Percentiles rank a stretch among this genome's conserved stretches.
Conservation (phyloP, 1,140 invertebrate genomes). For the Gonioctena quinquepunctata region DNA sequence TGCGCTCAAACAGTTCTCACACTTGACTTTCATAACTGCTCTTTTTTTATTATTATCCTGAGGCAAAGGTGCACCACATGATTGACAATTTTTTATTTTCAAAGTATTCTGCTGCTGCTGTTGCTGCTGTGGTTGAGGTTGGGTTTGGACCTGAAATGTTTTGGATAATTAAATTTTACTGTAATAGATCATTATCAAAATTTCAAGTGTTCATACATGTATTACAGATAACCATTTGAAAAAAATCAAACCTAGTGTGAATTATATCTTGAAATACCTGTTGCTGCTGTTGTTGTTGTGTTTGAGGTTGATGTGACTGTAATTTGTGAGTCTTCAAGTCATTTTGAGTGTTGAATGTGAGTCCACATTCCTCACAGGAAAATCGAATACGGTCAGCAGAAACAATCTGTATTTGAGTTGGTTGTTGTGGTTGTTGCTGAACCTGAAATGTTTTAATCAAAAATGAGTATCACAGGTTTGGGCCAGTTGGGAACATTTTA, state of each 20-base stretch:
- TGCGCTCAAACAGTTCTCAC: slow-evolving; percentile 51
- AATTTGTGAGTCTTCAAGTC: slow-evolving; percentile 59
- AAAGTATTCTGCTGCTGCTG: slow-evolving; percentile 49
- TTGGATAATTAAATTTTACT: no score
- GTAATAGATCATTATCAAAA: no score
- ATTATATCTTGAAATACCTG: slow-evolving; percentile 30
- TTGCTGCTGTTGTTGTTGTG: slow-evolving; percentile 38
- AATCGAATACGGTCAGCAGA: slow-evolving; percentile 65
- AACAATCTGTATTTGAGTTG: slow-evolving; percentile 63
- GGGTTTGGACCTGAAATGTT: slow-evolving; percentile 42
- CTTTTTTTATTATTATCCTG: slow-evolving; percentile 55
- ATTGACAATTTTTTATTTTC: slow-evolving; percentile 57
- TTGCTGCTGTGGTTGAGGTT: slow-evolving; percentile 42
- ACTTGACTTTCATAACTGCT: slow-evolving; percentile 54
- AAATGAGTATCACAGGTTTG: no score
- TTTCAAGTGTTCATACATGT: no score
- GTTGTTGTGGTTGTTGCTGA: slow-evolving; percentile 48
- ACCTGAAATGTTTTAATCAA: slow-evolving; percentile 29
- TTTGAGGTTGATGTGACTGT: slow-evolving; percentile 45
- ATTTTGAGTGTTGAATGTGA: slow-evolving; percentile 61
- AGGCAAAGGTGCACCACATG: slow-evolving; percentile 57
- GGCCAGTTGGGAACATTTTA: no score
- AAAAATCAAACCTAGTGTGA: background rate
- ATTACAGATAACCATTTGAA: no score
- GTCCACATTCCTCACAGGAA: slow-evolving; percentile 63